A percentile compares a stretch with the other conserved stretches of the same genome.
phyloP scores from a whole-genome alignment of 2,113 vertebrate species.

The Vidua chalybeata region DNA sequence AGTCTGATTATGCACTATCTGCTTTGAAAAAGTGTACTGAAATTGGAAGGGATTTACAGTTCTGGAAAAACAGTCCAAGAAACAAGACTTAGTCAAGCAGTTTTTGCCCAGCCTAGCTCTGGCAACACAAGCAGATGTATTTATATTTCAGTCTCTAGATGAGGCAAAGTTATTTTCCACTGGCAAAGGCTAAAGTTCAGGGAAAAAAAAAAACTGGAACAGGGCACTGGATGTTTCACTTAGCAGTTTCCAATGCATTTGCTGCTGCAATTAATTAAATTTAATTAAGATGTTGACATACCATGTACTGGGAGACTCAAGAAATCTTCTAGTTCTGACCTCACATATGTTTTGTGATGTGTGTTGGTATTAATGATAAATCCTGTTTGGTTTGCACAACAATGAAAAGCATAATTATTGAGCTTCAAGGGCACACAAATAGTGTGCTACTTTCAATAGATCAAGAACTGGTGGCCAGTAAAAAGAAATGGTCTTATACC shows the following conservation, averaged over 20 bases:
- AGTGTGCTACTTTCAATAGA: neutral
- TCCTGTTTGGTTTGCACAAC: constrained; percentile 16
- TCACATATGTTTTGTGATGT: neutral
- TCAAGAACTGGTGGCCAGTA: neutral
- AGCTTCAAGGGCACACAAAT: neutral
- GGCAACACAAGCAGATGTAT: constrained; percentile 1
- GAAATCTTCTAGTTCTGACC: neutral
- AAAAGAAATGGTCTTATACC: neutral
- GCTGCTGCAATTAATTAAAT: constrained; percentile 25
- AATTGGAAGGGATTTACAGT: neutral
- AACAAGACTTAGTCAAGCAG: neutral
- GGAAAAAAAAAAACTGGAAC: neutral
- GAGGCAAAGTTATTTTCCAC: constrained; percentile 16
- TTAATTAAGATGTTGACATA: constrained; percentile 1
- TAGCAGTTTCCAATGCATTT: neutral
- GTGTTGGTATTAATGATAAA: constrained; percentile 9
- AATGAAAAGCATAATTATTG: neutral
- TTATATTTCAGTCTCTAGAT: constrained; percentile 16
- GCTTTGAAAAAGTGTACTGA: neutral
- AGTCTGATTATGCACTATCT: neutral
- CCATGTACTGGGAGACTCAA: neutral
- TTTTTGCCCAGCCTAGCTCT: neutral
- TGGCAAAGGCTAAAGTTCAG: constrained; percentile 34
- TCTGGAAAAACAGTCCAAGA: neutral
- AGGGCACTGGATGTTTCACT: neutral